phyloP scores from a whole-genome alignment of 2,113 vertebrate genomes.

The Amazona guildingii region DNA sequence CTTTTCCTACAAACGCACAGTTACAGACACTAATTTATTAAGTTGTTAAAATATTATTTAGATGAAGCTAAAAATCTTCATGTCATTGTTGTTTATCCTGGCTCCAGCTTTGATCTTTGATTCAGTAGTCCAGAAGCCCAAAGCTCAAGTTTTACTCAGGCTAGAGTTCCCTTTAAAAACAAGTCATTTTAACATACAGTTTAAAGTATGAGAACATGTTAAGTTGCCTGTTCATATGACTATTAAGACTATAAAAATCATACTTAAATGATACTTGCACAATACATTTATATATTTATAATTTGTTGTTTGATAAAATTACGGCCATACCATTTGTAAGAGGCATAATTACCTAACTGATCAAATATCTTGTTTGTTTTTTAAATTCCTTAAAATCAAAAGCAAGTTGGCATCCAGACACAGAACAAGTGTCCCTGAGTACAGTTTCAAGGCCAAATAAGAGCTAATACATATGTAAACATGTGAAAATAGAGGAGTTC shows the following conservation, averaged over 20 bases:
- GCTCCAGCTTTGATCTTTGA: not conserved
- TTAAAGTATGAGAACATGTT: not conserved
- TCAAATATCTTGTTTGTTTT: not conserved
- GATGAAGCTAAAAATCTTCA: not conserved
- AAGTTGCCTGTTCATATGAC: not conserved
- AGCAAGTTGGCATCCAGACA: not conserved
- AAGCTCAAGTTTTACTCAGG: not conserved
- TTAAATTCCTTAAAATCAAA: not conserved
- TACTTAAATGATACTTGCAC: not conserved
- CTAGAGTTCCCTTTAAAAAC: not conserved
- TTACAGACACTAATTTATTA: not conserved
- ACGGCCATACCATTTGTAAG: not conserved
- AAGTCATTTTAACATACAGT: not conserved
- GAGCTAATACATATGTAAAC: not conserved
- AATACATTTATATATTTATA: not conserved
- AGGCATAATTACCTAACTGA: not conserved
- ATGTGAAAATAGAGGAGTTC: not conserved
- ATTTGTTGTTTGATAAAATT: not conserved
- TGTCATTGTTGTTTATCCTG: not conserved
- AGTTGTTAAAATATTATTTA: not conserved
- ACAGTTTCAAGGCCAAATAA: not conserved
- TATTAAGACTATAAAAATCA: not conserved
- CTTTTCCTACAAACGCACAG: not conserved
- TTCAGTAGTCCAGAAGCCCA: not conserved
- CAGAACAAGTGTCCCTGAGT: not conserved